Percentiles rank a stretch among this genome's conserved stretches.
These are phyloP conservation scores for Sparidentex hasta DNA, from an alignment of 2,797 vertebrate species.

Conservation along the genomic window DNA sequence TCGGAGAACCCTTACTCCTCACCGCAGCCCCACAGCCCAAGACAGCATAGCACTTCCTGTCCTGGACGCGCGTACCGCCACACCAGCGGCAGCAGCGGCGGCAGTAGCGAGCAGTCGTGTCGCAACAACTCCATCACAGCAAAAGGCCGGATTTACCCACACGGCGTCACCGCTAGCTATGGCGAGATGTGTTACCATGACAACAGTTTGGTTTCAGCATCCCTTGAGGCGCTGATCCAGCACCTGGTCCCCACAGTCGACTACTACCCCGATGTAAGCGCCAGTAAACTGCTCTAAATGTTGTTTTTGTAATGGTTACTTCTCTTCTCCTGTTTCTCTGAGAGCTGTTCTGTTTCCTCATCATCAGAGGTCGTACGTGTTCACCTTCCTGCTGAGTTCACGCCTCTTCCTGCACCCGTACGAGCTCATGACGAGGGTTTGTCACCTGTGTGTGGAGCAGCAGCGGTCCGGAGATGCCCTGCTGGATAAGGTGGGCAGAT, in stretches of 20 bases:
- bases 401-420: conserved; percentile 94
- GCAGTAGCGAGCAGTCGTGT: conserved; percentile 71
- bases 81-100: conserved; percentile 58
- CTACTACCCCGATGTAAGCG: conserved; percentile 95
- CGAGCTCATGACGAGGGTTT: conserved; percentile 94
- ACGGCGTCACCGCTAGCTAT: conserved; percentile 85
- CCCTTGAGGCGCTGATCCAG: conserved; percentile 96
- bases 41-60: conserved; percentile 73
- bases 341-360: conserved; percentile 22
- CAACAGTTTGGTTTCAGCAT: conserved; percentile 95
- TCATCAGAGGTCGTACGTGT: conserved; percentile 93
- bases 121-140: conserved; percentile 36
- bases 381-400: conserved; percentile 96
- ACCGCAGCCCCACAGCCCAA: conserved; percentile 67
- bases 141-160: conserved; percentile 62
- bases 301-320: neutral
- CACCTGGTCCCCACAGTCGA: conserved; percentile 96
- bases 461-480: conserved; percentile 92
- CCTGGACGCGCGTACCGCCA: conserved; percentile 72
- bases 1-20: conserved; percentile 73
- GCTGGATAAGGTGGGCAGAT: conserved; percentile 90
- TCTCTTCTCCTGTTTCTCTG: conserved; percentile 2
- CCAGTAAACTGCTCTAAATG: neutral
- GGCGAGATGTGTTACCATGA: conserved; percentile 94
- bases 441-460: conserved; percentile 95